Conservation (phyloP, 2,797 vertebrate species). For the Lutjanus argentimaculatus region DNA sequence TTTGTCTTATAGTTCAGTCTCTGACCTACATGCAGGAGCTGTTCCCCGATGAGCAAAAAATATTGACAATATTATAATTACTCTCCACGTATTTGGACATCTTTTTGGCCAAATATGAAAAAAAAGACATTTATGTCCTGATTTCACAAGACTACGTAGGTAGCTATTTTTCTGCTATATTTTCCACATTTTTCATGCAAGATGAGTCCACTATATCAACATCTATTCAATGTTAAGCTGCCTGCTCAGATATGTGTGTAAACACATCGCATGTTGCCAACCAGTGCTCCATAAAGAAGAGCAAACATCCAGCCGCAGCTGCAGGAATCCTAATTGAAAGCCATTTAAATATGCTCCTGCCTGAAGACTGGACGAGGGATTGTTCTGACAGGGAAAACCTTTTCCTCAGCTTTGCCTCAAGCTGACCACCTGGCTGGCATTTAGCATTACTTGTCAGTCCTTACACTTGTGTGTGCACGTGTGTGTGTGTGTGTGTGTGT, state of each 20-base stretch:
- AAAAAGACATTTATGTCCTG: background rate
- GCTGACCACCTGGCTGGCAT: conserved; percentile 72
- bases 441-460: conserved; percentile 50
- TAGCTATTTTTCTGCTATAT: background rate
- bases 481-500: conserved; percentile 3
- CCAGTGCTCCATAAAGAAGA: conserved; percentile 7
- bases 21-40: conserved; percentile 27
- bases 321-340: conserved; percentile 52
- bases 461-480: conserved; percentile 1
- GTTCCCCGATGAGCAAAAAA: background rate
- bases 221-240: background rate
- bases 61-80: background rate
- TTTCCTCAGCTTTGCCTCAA: conserved; percentile 62
- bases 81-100: background rate
- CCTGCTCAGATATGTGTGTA: background rate
- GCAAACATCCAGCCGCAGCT: conserved; percentile 34
- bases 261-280: background rate
- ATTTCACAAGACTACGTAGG: background rate
- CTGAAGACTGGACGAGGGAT: conserved; percentile 51
- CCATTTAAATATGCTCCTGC: conserved; percentile 44
- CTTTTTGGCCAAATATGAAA: background rate
- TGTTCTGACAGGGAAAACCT: conserved; percentile 68
- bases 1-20: conserved; percentile 19
- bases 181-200: background rate
- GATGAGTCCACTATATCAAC: background rate